Base-by-base conservation (phyloP, 2,797 vertebrate species). In the Notolabrus celidotus region DNA sequence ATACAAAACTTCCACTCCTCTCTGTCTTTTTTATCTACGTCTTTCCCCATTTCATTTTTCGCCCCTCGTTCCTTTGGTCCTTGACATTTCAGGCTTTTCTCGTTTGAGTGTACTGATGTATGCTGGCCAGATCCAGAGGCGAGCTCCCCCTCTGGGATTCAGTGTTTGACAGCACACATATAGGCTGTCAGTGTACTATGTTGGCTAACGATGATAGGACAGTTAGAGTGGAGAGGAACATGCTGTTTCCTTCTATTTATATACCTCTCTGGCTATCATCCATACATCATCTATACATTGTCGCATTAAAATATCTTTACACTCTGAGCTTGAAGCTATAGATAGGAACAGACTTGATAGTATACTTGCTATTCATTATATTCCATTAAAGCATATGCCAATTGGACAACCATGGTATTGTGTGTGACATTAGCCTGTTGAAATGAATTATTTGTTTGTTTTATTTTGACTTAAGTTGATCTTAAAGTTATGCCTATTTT, bases 1-100 rank as follows among this genome's bases (percentile, higher is more conserved):
- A 87, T 86, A 79, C 79, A 83, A 85, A 93, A 93, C 91, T 90
- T 93, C 88, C 69, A 82, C 72, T 87, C 76, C 78, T 82, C 67
- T 83, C 80, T 76, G 76, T 76, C 71, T 79, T 83, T 86, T 91
- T 84, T 82, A 86, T 87, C 80, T 73, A 4, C 34, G 74, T 87
- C 82, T 83, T 85, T 68, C 79, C 79, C 82, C 71, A 80, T 85
- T 86, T 86, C 83, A 80, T 77, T 84, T 58, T 82, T 70, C 76
- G 55, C 58, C 60, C 68, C 77, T 86, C 80, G 46, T 84, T 88
- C 75, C 82, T 86, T 85, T 91, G 83, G 86, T 92, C 90, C 78
- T 87, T 74, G 72, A 86, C 89, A 87, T 86, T 87, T 89, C 71
- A 84, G 71, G 77, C 74, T 81, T 88, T 87, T 88, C n/a, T 64